A percentile compares a stretch with the other conserved stretches of the same genome.
Conservation (phyloP, 2,888 invertebrate genomes). For the Lithophane socia region DNA sequence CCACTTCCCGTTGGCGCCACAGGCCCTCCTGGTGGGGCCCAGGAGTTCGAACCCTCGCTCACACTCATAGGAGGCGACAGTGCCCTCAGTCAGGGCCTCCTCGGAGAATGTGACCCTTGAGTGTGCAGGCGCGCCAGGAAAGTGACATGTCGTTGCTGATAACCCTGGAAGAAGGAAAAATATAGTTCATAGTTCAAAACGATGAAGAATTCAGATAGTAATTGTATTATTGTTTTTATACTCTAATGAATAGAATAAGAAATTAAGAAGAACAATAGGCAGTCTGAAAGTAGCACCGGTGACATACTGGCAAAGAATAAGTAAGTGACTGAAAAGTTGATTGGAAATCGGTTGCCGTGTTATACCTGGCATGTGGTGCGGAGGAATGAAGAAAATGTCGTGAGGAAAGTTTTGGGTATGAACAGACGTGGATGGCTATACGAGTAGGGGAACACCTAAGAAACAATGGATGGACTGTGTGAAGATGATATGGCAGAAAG, state of each 20-base stretch:
- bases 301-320: no score
- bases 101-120: constrained; percentile 95
- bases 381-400: background rate
- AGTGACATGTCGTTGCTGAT: constrained; percentile 91
- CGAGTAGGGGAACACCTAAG: background rate
- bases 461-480: background rate
- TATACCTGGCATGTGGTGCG: background rate
- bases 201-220: background rate
- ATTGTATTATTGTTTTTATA: background rate
- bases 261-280: background rate
- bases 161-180: constrained; percentile 70
- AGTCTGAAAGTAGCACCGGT: background rate
- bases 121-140: constrained; percentile 98
- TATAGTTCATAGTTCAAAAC: background rate
- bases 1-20: constrained; percentile 94
- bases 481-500: background rate
- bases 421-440: background rate
- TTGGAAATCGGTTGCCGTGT: no score
- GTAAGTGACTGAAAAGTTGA: background rate
- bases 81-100: constrained; percentile 89
- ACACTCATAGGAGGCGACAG: constrained; percentile 95
- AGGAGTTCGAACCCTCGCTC: constrained; percentile 97
- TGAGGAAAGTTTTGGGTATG: background rate
- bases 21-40: constrained; percentile 95
- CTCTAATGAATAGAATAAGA: background rate